Base-by-base conservation (phyloP, 2,888 invertebrate genomes). In the Clitarchus hookeri region DNA sequence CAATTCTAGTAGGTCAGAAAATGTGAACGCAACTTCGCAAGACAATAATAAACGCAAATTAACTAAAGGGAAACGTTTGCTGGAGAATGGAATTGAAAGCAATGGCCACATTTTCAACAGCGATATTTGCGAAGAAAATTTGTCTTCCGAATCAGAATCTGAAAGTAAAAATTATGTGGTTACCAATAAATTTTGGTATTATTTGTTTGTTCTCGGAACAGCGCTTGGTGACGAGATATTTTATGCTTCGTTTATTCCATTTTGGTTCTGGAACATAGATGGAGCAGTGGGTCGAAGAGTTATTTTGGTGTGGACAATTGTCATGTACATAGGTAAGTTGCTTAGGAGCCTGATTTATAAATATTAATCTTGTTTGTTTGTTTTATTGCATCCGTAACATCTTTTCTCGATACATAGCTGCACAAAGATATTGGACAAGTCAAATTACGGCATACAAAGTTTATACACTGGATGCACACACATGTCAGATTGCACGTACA, bases 231-330 rank as follows among this genome's bases (percentile, higher is more conserved):
- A 98, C 92, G 98, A 98, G 92, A 93, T 96, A 88, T 98, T 98
- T 91, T 98, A 98, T 91, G 95, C 96, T 0, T 93, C 95, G n/a
- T 97, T 98, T 90, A 97, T 98, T 90, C 97, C 98, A 0, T 97
- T 97, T 91, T 97, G 97, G 96, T 96, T 97, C 90, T 98, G 98
- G 98, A 98, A 98, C 91, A 94, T 98, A 87, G 98, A 98, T 92
- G 96, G 96, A 27, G 96, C 95, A 48, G 96, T 98, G 4, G 96
- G 97, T 23, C 93, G 98, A 89, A 93, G 97, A 91, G 95, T 98
- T 26, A 95, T 97, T 19, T 92, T 96, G 16, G 95, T 97, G 27
- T 97, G 97, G 97, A 94, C 96, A 44, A 93, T 96, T 87, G 93
- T 95, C 86, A 97, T 97, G 97, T 96, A 96, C 89, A 94, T 96